Base-by-base conservation (phyloP, 1,140 invertebrate species). In the Drosophila bocki region DNA sequence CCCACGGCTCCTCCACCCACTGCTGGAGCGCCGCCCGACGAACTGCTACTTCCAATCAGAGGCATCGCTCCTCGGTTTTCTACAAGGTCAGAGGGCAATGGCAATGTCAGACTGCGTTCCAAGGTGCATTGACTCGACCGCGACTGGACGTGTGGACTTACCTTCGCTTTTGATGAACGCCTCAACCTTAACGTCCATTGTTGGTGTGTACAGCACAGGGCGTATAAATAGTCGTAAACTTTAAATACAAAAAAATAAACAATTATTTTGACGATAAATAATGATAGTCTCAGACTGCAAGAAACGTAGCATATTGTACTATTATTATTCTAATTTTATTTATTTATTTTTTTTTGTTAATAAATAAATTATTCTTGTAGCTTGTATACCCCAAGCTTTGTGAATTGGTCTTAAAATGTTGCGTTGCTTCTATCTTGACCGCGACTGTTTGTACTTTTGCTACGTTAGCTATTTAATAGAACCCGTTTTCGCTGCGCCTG, bases 151-250 rank as follows among this genome's bases (percentile, higher is more conserved):
- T 42, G n/a, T 32, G 42, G 53, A 72, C 68, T 60, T 41, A 92
- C 91, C 91, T 92, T 92, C 91, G 67, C 76, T 75, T 82, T 91
- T 91, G 67, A 91, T 85, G 72, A 78, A 91, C 71, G 75, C 78
- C 82, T 81, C 90, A 90, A 79, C 91, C 86, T 88, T 78, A 79
- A 78, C 67, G 53, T 78, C 75, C 76, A 78, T 78, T 78, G 67
- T 70, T 26, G 39, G 19, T 48, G n/a, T 26, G 4, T 17, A 63
- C 64, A 67, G 26, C 41, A 35, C 41, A 13, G 32, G 22, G 37
- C 37, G 35, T 39, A 33, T 17, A 6, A 35, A 54, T 70, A 54
- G 19, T 47, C 45, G 59, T 42, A 4, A 5, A 7, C 48, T 35
- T 26, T 48, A 13, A 26, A 15, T 7, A 63, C 42, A 51, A 17